Conservation (phyloP, 2,797 vertebrate species). For the Tadarida brasiliensis region DNA sequence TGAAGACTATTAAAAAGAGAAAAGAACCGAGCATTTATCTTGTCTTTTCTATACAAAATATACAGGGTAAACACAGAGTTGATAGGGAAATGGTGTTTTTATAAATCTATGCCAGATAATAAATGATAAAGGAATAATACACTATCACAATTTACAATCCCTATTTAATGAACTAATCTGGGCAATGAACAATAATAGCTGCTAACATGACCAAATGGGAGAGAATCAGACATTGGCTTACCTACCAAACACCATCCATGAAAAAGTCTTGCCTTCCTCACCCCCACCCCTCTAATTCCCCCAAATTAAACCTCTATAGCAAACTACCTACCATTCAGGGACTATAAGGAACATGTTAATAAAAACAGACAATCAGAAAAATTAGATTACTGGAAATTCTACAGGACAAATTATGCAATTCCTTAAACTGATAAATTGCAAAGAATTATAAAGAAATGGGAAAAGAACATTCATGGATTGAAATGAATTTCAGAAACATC, state of each 20-base stretch:
- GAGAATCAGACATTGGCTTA: neutral
- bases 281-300: neutral
- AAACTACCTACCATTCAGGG: neutral
- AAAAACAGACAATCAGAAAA: neutral
- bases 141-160: neutral
- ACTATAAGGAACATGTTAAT: neutral
- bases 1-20: neutral
- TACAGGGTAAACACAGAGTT: neutral
- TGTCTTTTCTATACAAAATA: neutral
- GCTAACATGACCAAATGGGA: neutral
- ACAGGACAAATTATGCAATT: neutral
- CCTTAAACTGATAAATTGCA: neutral
- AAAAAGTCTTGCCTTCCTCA: neutral
- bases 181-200: neutral
- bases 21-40: neutral
- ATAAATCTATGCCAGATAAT: conserved; percentile 9
- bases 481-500: neutral
- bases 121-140: neutral
- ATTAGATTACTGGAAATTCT: neutral
- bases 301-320: neutral
- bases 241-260: neutral
- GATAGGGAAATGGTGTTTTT: neutral
- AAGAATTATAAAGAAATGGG: neutral
- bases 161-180: neutral
- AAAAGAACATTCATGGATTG: neutral